Base-by-base conservation (phyloP, 2,888 invertebrate genomes). In the Leptinotarsa rubiginosa region DNA sequence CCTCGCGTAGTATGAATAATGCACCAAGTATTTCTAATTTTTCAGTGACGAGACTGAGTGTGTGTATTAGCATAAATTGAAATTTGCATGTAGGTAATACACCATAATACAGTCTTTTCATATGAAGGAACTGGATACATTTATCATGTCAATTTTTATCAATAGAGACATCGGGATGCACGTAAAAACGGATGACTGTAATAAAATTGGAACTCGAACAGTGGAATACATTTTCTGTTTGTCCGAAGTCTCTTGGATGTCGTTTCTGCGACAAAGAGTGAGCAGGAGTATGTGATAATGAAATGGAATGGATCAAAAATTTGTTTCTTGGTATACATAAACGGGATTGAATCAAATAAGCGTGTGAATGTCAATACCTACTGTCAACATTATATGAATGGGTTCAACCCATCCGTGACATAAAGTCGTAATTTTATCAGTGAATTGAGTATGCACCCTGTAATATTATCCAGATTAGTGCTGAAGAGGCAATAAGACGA, bases 61-160 rank as follows among this genome's bases (percentile, higher is more conserved):
- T 68, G 66, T 52, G 49, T 72, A 77, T 79, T 76, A 75, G 79
- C 76, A 80, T 80, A 79, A 80, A 80, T 75, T 79, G 77, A 77
- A 80, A 81, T 80, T 79, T 80, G 72, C 81, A 80, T 80, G 75
- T 80, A 79, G 76, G 76, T 77, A 78, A 77, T 79, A 76, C 76
- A 72, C 75, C 79, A 77, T 78, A 78, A 79, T 79, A 79, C 72
- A 72, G 79, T 70, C 77, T 65, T 77, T 78, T 75, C 74, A 75
- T 75, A 66, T 59, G 62, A 65, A 75, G 78, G 72, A 72, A 72
- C 73, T 73, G 73, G 69, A 70, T 66, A 75, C 73, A 75, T 78
- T 78, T 74, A 78, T 72, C 74, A 74, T 69, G 73, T 70, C 75
- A 75, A 77, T 75, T 77, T 75, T 77, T 77, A 77, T 75, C 75